Evolutionary conservation across 2,113 vertebrate genomes (phyloP), one percentile per base, ranked within the genome.

Genomic region (Gavia stellata): DNA sequence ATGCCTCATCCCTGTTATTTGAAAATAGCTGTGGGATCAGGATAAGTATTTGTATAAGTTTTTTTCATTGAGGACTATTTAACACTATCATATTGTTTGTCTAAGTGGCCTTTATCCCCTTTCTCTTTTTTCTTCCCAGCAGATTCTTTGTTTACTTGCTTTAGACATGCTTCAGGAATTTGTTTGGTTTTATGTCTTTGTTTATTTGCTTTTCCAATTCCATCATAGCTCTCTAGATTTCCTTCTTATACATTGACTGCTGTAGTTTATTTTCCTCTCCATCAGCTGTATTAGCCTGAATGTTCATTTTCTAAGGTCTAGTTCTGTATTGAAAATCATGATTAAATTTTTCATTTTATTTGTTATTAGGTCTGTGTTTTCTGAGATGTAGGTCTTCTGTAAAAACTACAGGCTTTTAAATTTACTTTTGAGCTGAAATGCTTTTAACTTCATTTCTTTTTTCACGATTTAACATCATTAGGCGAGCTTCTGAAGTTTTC

Each of bases 151-250:
- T 92, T 84, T 92, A 45, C 77, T 94, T 79, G 52, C 49, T 86
- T 92, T 72, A 92, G 80, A 65, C 16, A 8, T 84, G 59, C n/a
- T 81, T 89, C 25, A 87, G 49, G 53, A 89, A 91, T 91, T 91
- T 77, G 62, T 90, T 93, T 86, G 42, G 0, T 25, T 96, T 96
- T 81, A 34, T 49, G 25, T 75, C 81, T 87, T 92, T 61, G 36
- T 86, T 90, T 83, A 80, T 92, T 93, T 94, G 47, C 56, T 91
- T 74, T 94, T 77, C 66, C 66, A 65, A 18, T 87, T 92, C 79
- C 28, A 49, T 75, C 36, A 65, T 14, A 75, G 17, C 21, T 72
- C 62, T 68, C 40, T 56, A 85, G 73, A 66, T 82, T 92, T 94
- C 29, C 19, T 89, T 87, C 40, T 75, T 85, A 31, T 12, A 5